These are phyloP conservation scores for Antheraea assamensis DNA, from an alignment of 2,888 invertebrate species.

Conservation along the genomic window DNA sequence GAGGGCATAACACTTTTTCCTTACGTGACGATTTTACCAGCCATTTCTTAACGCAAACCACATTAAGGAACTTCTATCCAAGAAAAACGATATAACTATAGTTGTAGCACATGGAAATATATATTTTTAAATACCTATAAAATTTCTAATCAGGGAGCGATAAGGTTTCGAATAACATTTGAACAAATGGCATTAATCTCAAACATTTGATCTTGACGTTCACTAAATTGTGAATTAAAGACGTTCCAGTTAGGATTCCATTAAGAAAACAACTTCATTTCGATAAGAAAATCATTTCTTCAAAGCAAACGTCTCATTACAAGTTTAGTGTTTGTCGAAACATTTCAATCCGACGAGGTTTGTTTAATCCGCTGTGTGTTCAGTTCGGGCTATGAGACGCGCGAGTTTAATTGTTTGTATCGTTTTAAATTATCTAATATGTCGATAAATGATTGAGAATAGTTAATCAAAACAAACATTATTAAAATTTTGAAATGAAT, in stretches of 20 bases:
- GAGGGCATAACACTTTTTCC: too few relatives aligned
- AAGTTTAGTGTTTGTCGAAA: constrained; percentile 65
- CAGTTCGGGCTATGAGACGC: constrained; percentile 39
- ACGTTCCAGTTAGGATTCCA: background rate
- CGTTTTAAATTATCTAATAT: background rate
- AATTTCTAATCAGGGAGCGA: background rate
- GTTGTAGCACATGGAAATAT: background rate
- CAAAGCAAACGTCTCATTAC: constrained; percentile 57
- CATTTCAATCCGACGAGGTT: constrained; percentile 70
- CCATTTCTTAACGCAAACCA: too few relatives aligned
- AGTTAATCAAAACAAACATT: background rate
- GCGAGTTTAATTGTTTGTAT: constrained; percentile 24
- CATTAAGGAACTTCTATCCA: too few relatives aligned
- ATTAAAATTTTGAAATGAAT: too few relatives aligned
- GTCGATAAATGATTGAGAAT: background rate
- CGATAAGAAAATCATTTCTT: constrained; percentile 15
- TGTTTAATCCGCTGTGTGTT: constrained; percentile 57
- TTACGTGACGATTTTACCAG: too few relatives aligned
- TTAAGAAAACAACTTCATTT: constrained; percentile 12
- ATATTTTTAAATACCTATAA: background rate
- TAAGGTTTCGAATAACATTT: background rate
- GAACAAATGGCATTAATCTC: constrained; percentile 7
- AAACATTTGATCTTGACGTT: constrained; percentile 10
- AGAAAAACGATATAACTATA: background rate
- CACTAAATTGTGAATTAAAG: constrained; percentile 6